Evolutionary conservation across 1,140 invertebrate genomes (phyloP).

Genomic region (Micrasema minimum): DNA sequence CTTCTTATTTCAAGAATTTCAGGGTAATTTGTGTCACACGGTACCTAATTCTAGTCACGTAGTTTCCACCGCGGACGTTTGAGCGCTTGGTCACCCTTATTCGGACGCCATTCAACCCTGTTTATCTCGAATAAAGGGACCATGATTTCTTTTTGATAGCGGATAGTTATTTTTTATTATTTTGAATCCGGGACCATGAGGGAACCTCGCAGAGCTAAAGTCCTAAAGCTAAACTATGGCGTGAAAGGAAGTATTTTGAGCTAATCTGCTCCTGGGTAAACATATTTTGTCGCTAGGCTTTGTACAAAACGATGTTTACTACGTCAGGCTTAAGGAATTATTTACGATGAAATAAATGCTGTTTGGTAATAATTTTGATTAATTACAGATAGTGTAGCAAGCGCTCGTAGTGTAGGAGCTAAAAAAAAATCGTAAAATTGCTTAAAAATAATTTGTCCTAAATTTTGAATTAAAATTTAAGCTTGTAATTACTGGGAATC

Average conservation of each 20-base stretch:
- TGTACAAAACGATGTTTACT: conserved; percentile 16
- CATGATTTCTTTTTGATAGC: conserved; percentile 43
- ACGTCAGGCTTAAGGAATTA: conserved; percentile 2
- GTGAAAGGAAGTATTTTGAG: neutral
- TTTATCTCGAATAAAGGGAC: conserved; percentile 39
- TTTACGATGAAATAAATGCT: conserved; percentile 1
- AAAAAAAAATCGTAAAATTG: no score
- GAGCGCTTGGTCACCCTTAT: conserved; percentile 42
- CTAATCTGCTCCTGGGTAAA: neutral
- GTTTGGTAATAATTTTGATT: no score
- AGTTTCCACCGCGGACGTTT: conserved; percentile 35
- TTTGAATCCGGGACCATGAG: conserved; percentile 20
- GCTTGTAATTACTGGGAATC: no score
- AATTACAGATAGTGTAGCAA: no score
- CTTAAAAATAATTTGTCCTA: no score
- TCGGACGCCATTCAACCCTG: conserved; percentile 35
- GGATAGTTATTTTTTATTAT: conserved; percentile 42
- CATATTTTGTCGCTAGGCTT: conserved; percentile 1
- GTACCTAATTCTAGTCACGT: conserved; percentile 35
- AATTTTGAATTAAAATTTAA: no score
- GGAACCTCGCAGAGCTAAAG: neutral
- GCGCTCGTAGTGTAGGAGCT: no score
- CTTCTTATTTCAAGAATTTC: neutral
- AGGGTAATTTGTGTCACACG: neutral
- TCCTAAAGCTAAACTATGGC: conserved; percentile 1